Conservation (phyloP, 1,140 invertebrate genomes). For the Heliconius congener region DNA sequence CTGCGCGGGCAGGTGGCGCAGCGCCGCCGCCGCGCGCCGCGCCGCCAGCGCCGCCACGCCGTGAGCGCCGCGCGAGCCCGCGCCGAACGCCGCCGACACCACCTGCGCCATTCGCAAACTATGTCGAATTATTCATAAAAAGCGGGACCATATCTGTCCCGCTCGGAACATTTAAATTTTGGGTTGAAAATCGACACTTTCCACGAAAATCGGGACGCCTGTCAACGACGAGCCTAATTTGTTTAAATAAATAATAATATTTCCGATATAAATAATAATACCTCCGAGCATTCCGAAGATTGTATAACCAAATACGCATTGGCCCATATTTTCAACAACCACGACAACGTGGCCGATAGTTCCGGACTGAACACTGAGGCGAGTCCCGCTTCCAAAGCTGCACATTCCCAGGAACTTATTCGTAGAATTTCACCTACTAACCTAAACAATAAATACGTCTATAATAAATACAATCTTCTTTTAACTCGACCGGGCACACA, state of each 20-base stretch:
- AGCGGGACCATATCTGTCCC: too few species aligned
- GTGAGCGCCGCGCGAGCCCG: conserved; percentile 51
- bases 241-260: not conserved
- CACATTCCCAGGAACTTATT: conserved; percentile 69
- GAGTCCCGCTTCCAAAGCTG: conserved; percentile 79
- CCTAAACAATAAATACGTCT: conserved; percentile 33
- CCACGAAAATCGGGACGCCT: too few species aligned
- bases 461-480: too few species aligned
- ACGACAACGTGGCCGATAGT: conserved; percentile 88
- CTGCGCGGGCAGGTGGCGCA: too few species aligned
- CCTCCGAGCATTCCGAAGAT: conserved; percentile 86
- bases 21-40: conserved; percentile 56
- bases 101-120: conserved; percentile 36
- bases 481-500: too few species aligned
- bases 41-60: conserved; percentile 61
- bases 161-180: too few species aligned
- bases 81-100: conserved; percentile 74
- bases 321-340: conserved; percentile 91
- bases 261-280: conserved; percentile 40
- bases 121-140: too few species aligned
- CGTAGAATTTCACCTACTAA: conserved; percentile 79
- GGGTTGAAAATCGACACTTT: too few species aligned
- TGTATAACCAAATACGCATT: conserved; percentile 88
- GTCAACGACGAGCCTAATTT: too few species aligned
- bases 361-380: conserved; percentile 88